Conservation (phyloP, 1,140 invertebrate species). For the Orussus abietinus region DNA sequence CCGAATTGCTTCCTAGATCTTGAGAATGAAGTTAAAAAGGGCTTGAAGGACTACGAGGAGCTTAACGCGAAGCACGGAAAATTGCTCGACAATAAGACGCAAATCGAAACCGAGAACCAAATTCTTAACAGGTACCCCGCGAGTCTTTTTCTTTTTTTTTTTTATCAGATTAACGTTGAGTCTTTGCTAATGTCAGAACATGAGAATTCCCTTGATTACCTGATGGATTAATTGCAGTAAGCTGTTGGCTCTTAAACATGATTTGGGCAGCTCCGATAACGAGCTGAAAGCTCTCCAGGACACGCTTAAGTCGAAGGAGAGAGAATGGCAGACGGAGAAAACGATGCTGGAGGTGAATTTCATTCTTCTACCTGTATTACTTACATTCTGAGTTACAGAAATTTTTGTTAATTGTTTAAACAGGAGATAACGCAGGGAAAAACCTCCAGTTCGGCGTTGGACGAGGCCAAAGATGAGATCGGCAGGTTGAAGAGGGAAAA, state of each 20-base stretch:
- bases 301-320: conserved; percentile 64
- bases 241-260: conserved; percentile 28
- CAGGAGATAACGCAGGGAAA: conserved; percentile 58
- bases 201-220: no score
- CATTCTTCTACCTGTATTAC: no score
- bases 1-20: conserved; percentile 63
- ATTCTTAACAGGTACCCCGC: conserved; percentile 59
- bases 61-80: conserved; percentile 76
- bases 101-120: conserved; percentile 75
- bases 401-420: conserved; percentile 10
- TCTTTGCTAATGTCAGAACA: conserved; percentile 1
- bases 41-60: conserved; percentile 73
- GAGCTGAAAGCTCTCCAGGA: conserved; percentile 68
- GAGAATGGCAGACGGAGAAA: conserved; percentile 74
- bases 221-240: no score
- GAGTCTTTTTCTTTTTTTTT: no score
- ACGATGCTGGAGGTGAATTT: conserved; percentile 66
- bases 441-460: conserved; percentile 53
- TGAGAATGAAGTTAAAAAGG: conserved; percentile 62
- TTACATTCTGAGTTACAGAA: no score
- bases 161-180: no score
- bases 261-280: background rate
- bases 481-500: conserved; percentile 70
- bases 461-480: conserved; percentile 72
- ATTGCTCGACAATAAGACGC: conserved; percentile 75